Base-by-base conservation (phyloP, 1,140 invertebrate genomes). In the Lepidotrigona ventralis region DNA sequence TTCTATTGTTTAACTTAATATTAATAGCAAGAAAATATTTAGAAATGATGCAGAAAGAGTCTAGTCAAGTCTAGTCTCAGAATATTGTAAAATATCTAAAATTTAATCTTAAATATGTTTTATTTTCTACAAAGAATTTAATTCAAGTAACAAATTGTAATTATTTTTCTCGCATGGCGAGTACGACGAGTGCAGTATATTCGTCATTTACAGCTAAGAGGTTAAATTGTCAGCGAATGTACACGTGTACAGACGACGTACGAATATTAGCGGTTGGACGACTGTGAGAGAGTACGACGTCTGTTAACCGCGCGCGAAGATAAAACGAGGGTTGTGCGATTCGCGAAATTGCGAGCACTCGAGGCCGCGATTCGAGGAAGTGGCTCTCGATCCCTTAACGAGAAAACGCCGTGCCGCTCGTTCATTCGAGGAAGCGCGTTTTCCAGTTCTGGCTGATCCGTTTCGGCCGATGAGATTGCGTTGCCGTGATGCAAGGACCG, bases 201-300 rank as follows among this genome's bases (percentile, higher is more conserved):
- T 46, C 39, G 39, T 46, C 39, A 46, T 46, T 46, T 8, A 8
- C 8, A 46, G 39, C 39, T 46, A 46, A 8, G 39, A 46, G 39
- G 71, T 87, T 83, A 84, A 86, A 86, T 4, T 68, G 60, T 84
- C 68, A 60, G 66, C 29, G 66, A 21, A 3, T 17, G 29, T 29
- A 66, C 39, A 46, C 39, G 39, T 29, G 15, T 19, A 1, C 11
- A 33, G 3, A 69, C 21, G 33, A 46, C 21, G 66, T 33, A 33
- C 15, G 2, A 68, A 68, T 21, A 29, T 33, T 29, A 17, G 19
- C 4, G 6, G 15, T 33, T 21, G 19, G 46, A n/a, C 2, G 51
- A 51, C n/a, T 21, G 53, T 19, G 17, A 56, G 14, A 26, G 15
- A 53, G 46, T 53, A 53, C 5, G 2, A 19, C 2, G 70, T 14